Evolutionary conservation across 2,797 vertebrate genomes (phyloP).

Genomic region (Enteromius radiatus): DNA sequence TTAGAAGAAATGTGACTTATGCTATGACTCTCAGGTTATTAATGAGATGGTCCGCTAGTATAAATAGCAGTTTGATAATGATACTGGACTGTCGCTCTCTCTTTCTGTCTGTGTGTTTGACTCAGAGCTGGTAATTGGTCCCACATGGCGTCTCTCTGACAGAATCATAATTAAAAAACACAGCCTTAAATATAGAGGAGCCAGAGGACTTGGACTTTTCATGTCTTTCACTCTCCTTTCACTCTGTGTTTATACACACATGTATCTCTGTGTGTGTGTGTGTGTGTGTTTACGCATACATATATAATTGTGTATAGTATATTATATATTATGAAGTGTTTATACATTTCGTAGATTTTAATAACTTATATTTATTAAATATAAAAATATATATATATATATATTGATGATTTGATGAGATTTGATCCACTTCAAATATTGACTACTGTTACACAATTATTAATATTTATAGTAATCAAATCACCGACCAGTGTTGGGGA

Average conservation of each 20-base stretch:
- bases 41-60: neutral
- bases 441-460: no score
- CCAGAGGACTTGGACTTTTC: neutral
- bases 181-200: slow-evolving; percentile 66
- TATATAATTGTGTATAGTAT: no score
- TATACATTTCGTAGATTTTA: no score
- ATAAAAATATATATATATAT: no score
- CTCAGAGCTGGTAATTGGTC: slow-evolving; percentile 65
- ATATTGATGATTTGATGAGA: no score
- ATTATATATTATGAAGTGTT: no score
- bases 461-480: no score
- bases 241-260: neutral
- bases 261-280: no score
- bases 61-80: slow-evolving; percentile 1
- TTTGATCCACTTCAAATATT: no score
- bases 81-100: slow-evolving; percentile 2
- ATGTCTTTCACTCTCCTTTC: neutral
- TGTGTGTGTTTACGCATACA: no score
- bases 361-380: no score
- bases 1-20: neutral
- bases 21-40: neutral
- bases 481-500: no score
- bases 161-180: slow-evolving; percentile 76
- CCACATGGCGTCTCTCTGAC: slow-evolving; percentile 60
- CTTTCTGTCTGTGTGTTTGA: neutral